A percentile compares a stretch with the other conserved stretches of the same genome.
Evolutionary conservation across 2,797 vertebrate genomes (phyloP).

Genomic region (Sebastiscus albofasciatus): DNA sequence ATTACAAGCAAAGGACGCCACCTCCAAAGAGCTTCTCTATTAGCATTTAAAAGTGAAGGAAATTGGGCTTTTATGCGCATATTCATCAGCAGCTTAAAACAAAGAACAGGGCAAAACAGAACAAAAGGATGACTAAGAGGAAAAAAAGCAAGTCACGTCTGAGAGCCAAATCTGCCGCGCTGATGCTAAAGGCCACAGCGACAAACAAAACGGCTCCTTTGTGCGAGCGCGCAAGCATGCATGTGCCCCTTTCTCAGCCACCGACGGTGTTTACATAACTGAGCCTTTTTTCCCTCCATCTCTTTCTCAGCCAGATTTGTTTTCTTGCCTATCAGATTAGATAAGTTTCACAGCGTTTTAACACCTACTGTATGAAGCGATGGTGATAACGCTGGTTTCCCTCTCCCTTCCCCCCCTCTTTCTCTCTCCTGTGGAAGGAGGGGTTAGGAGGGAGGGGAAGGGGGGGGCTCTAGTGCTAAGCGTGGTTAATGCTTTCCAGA

Average conservation of each 20-base stretch:
- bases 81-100: background rate
- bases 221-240: slow-evolving; percentile 5
- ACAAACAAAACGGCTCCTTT: slow-evolving; percentile 61
- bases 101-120: background rate
- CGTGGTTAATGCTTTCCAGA: slow-evolving; percentile 70
- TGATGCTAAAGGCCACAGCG: slow-evolving; percentile 58
- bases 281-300: slow-evolving; percentile 44
- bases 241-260: slow-evolving; percentile 40
- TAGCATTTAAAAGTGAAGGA: background rate
- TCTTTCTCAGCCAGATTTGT: slow-evolving; percentile 65
- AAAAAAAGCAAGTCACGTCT: slow-evolving; percentile 29
- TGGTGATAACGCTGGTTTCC: slow-evolving; percentile 60
- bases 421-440: background rate
- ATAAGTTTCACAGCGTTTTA: slow-evolving; percentile 78
- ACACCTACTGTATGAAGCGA: slow-evolving; percentile 77
- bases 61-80: background rate
- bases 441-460: background rate
- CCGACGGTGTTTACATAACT: slow-evolving; percentile 74
- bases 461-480: background rate
- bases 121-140: slow-evolving; percentile 16
- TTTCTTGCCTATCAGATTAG: slow-evolving; percentile 79
- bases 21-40: background rate
- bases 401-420: background rate
- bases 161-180: slow-evolving; percentile 53
- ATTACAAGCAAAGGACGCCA: background rate